A percentile compares a stretch with the other conserved stretches of the same genome.
Conservation (phyloP, 2,113 vertebrate species). For the Siniperca knerii region DNA sequence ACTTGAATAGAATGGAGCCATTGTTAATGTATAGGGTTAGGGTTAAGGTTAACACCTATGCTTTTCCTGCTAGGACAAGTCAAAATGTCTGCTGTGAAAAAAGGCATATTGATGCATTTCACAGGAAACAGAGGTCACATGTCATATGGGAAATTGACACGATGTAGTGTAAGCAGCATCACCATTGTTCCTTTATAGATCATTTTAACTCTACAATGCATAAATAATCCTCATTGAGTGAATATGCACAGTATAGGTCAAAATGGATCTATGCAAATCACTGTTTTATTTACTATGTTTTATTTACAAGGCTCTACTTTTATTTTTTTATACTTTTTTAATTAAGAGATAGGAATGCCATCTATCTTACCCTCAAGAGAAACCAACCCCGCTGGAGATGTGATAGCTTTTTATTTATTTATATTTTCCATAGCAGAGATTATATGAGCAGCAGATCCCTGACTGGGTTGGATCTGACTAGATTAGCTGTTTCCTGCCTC, state of each 20-base stretch:
- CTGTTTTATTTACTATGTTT: not conserved
- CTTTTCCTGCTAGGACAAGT: no score
- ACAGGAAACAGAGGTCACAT: not conserved
- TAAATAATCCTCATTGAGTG: not conserved
- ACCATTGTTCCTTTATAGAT: not conserved
- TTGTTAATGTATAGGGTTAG: no score
- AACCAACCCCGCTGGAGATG: not conserved
- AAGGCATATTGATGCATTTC: not conserved
- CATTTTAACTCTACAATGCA: not conserved
- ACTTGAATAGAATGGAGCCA: no score
- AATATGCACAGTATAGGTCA: not conserved
- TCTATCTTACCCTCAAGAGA: not conserved
- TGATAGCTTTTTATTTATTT: constrained; percentile 32
- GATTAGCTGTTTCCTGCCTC: constrained; percentile 80
- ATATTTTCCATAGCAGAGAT: constrained; percentile 37
- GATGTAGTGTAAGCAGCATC: not conserved
- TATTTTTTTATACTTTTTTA: no score
- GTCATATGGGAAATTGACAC: not conserved
- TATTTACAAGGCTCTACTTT: not conserved
- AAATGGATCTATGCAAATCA: not conserved
- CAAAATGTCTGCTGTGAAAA: not conserved
- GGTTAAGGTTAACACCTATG: no score
- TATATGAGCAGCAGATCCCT: constrained; percentile 63
- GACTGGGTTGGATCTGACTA: constrained; percentile 63
- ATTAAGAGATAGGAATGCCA: not conserved